A percentile compares a stretch with the other conserved stretches of the same genome.
phyloP scores from a whole-genome alignment of 2,888 invertebrate genomes.

The Liodrosophila aerea region DNA sequence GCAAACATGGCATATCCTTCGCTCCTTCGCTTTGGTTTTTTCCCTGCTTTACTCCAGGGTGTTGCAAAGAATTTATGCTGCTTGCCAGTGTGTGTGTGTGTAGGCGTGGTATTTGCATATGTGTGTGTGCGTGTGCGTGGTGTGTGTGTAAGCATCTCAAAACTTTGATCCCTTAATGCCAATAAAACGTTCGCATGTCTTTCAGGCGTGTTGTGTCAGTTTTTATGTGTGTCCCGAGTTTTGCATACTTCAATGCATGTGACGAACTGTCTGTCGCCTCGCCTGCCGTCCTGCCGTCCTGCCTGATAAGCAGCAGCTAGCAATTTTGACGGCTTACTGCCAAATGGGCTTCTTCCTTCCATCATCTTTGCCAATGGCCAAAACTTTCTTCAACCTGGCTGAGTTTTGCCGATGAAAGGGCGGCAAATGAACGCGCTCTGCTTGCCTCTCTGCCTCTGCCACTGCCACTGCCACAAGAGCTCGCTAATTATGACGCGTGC shows the following conservation, averaged over 20 bases:
- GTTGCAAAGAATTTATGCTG: slow-evolving; percentile 64
- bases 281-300: slow-evolving; percentile 16
- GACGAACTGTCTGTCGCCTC: slow-evolving; percentile 42
- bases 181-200: slow-evolving; percentile 76
- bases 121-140: slow-evolving; percentile 11
- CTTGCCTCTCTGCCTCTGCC: background rate
- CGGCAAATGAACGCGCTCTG: slow-evolving; percentile 47
- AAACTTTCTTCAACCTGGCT: slow-evolving; percentile 45
- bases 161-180: slow-evolving; percentile 75
- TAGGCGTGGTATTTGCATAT: background rate
- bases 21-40: slow-evolving; percentile 13
- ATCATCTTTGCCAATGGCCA: background rate
- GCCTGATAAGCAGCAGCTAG: slow-evolving; percentile 60
- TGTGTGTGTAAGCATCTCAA: slow-evolving; percentile 36
- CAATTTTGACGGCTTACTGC: slow-evolving; percentile 60
- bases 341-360: slow-evolving; percentile 34
- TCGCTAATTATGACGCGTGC: slow-evolving; percentile 68
- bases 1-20: slow-evolving; percentile 54
- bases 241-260: slow-evolving; percentile 60
- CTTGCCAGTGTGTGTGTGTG: slow-evolving; percentile 6
- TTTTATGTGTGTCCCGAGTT: slow-evolving; percentile 59
- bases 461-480: slow-evolving; percentile 46
- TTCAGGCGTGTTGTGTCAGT: slow-evolving; percentile 67
- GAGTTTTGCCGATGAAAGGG: slow-evolving; percentile 36
- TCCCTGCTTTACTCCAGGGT: slow-evolving; percentile 58